Evolutionary conservation across 2,888 invertebrate species (phyloP).

Genomic region (Melanophora roralis): DNA sequence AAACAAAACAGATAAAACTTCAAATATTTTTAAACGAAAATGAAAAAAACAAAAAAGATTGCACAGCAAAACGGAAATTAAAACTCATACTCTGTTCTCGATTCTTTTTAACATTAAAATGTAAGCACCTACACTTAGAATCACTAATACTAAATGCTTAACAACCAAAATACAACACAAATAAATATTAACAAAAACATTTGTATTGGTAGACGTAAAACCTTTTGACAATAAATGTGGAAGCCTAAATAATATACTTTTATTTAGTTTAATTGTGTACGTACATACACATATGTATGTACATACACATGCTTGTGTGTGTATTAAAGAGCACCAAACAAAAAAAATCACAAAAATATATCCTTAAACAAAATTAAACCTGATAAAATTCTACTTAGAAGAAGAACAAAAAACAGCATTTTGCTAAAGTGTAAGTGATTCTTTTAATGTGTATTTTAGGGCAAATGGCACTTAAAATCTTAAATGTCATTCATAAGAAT

Average conservation of each 20-base stretch:
- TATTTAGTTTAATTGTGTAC: too few species aligned
- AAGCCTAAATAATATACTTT: neutral
- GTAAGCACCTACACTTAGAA: slow-evolving; percentile 58
- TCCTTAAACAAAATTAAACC: slow-evolving; percentile 1
- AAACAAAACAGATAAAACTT: neutral
- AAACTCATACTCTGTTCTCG: neutral
- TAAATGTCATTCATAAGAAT: neutral
- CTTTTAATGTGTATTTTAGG: slow-evolving; percentile 28
- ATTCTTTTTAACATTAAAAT: slow-evolving; percentile 28
- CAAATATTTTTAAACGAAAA: neutral
- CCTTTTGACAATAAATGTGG: neutral
- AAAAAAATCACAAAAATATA: slow-evolving; percentile 15
- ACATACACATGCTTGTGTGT: neutral
- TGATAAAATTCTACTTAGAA: neutral
- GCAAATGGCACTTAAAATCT: slow-evolving; percentile 44
- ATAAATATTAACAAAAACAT: neutral
- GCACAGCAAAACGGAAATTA: slow-evolving; percentile 41
- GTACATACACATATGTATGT: neutral
- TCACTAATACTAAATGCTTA: neutral
- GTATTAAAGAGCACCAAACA: neutral
- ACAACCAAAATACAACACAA: neutral
- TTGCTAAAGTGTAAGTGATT: slow-evolving; percentile 61
- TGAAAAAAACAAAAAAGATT: slow-evolving; percentile 57
- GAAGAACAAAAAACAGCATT: neutral
- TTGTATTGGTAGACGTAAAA: neutral